phyloP scores from a whole-genome alignment of 2,113 vertebrate species.

The Lonchura striata region DNA sequence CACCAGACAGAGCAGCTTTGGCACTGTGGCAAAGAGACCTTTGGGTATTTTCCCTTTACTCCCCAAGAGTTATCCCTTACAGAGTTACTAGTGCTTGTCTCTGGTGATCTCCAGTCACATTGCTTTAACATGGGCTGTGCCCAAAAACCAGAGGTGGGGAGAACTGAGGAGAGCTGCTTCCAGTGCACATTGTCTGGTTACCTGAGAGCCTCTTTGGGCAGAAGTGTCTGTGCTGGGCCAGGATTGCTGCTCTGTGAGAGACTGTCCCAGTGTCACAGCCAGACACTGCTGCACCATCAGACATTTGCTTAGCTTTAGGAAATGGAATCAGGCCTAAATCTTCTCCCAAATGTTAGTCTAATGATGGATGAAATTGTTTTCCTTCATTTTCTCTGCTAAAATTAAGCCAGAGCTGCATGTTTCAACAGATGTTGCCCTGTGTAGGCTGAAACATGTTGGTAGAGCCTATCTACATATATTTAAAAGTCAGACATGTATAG shows the following conservation, averaged over 20 bases:
- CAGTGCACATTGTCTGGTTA: not conserved
- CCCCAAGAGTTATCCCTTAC: not conserved
- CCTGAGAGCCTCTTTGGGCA: not conserved
- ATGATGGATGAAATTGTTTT: conserved; percentile 47
- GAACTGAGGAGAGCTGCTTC: not conserved
- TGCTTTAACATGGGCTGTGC: not conserved
- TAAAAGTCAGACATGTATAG: not conserved
- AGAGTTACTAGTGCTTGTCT: not conserved
- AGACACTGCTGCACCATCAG: not conserved
- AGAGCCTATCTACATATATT: not conserved
- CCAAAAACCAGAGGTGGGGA: not conserved
- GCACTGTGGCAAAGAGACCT: not conserved
- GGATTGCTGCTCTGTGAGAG: not conserved
- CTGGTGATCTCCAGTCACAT: not conserved
- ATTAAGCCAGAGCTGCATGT: conserved; percentile 29
- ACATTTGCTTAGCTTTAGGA: not conserved
- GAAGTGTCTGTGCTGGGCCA: not conserved
- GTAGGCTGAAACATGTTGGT: conserved; percentile 53
- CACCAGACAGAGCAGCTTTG: not conserved
- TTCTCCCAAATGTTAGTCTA: conserved; percentile 17
- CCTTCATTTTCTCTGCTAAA: conserved; percentile 27
- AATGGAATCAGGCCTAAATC: conserved; percentile 1
- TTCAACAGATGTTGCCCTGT: conserved; percentile 38
- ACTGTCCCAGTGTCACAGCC: not conserved
- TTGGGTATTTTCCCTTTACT: not conserved